Percentiles rank a stretch among this genome's conserved stretches.
These are phyloP conservation scores for Lepidocolaptes lacrymiger DNA, from an alignment of 2,797 vertebrate species.

Conservation along the genomic window DNA sequence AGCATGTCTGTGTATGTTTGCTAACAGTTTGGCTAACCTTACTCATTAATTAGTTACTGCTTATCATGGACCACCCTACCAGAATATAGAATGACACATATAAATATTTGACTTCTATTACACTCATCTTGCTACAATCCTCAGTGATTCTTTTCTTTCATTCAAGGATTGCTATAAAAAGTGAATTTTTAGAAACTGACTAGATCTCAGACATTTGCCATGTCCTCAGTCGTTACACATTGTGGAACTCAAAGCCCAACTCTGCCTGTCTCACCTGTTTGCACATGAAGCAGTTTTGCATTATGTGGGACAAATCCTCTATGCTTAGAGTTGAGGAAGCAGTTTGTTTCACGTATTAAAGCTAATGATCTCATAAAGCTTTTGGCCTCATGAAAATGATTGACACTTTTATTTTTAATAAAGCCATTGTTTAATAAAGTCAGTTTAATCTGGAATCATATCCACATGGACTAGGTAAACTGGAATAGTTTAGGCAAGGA, in stretches of 20 bases:
- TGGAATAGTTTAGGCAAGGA: not conserved
- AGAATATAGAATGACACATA: not conserved
- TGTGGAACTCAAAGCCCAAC: not conserved
- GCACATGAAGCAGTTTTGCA: not conserved
- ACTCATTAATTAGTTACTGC: not conserved
- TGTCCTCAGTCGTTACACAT: not conserved
- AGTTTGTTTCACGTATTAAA: not conserved
- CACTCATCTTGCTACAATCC: not conserved
- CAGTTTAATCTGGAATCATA: not conserved
- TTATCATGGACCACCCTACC: not conserved
- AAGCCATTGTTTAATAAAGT: not conserved
- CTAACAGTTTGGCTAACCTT: not conserved
- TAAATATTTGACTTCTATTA: not conserved
- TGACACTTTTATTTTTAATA: not conserved
- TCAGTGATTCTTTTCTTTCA: not conserved
- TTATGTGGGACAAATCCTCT: not conserved
- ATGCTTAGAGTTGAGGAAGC: not conserved
- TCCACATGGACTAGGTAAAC: not conserved
- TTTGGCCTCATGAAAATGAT: not conserved
- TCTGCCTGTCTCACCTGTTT: not conserved
- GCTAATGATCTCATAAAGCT: not conserved
- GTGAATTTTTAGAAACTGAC: not conserved
- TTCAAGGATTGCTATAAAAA: not conserved
- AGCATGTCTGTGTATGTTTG: not conserved
- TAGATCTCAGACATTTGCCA: not conserved